A percentile compares a stretch with the other conserved stretches of the same genome.
Evolutionary conservation across 2,113 vertebrate species (phyloP).

Genomic region (Caloenas nicobarica): DNA sequence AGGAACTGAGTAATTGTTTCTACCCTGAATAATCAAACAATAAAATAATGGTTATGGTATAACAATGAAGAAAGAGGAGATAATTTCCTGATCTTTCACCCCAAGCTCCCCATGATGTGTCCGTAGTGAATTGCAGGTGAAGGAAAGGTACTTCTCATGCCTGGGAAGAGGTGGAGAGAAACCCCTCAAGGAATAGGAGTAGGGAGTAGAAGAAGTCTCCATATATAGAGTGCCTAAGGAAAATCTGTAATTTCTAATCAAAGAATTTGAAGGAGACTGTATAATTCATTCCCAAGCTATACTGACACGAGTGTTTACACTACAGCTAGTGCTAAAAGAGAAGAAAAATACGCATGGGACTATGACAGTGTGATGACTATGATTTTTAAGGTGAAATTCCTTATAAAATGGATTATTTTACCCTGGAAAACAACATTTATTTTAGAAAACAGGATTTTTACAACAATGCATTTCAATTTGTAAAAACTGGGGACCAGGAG

Average conservation of each 20-base stretch:
- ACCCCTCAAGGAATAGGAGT: rapidly evolving
- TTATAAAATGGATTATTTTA: not conserved
- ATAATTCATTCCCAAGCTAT: not conserved
- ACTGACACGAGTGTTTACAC: not conserved
- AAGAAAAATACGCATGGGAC: not conserved
- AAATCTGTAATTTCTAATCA: not conserved
- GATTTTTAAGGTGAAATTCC: not conserved
- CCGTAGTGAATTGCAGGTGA: not conserved
- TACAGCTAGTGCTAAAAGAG: not conserved
- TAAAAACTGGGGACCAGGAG: rapidly evolving
- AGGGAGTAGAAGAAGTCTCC: rapidly evolving
- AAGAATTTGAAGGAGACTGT: not conserved
- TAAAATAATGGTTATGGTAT: not conserved
- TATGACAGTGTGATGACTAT: not conserved
- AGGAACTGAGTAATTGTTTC: not conserved
- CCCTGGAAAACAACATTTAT: not conserved
- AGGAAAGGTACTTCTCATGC: not conserved
- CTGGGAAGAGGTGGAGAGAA: not conserved
- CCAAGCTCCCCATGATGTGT: not conserved
- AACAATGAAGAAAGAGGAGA: not conserved
- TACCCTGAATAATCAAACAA: not conserved
- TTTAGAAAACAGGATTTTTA: not conserved
- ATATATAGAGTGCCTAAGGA: not conserved
- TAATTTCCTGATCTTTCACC: not conserved
- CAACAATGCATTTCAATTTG: not conserved